phyloP scores from a whole-genome alignment of 1,140 invertebrate species.

The Drosophila sp. region DNA sequence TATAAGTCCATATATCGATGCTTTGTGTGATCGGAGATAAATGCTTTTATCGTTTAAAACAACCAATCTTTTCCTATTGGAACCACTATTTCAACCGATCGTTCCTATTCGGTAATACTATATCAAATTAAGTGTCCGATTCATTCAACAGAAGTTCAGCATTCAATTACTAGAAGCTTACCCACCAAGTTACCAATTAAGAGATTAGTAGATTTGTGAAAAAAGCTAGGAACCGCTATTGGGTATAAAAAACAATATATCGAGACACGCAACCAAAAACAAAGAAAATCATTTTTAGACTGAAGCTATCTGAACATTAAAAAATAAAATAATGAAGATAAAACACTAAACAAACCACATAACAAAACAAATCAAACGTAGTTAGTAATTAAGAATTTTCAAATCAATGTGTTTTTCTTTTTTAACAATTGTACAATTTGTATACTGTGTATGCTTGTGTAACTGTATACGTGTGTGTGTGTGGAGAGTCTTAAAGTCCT shows the following conservation, averaged over 20 bases:
- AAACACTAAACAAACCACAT: not conserved
- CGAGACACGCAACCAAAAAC: constrained; percentile 32
- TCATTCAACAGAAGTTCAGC: not conserved
- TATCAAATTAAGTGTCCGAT: too few species aligned
- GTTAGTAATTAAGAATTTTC: constrained; percentile 62
- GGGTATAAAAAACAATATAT: constrained; percentile 14
- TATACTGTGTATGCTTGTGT: constrained; percentile 11
- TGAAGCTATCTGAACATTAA: constrained; percentile 60
- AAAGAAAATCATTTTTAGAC: constrained; percentile 74
- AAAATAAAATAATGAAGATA: constrained; percentile 35
- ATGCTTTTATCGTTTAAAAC: not conserved
- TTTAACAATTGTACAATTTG: constrained; percentile 19
- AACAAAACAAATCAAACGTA: constrained; percentile 43
- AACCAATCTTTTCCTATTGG: not conserved
- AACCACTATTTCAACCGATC: not conserved
- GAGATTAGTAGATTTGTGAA: not conserved
- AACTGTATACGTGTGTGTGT: constrained; percentile 13
- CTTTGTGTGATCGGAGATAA: too few species aligned
- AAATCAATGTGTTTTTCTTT: constrained; percentile 48
- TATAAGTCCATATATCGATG: too few species aligned
- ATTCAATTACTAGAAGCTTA: not conserved
- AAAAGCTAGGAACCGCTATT: not conserved
- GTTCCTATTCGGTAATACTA: not conserved
- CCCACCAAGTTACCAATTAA: not conserved
- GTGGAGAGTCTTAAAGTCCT: constrained; percentile 18